A percentile compares a stretch with the other conserved stretches of the same genome.
Evolutionary conservation across 2,888 invertebrate species (phyloP).

Genomic region (Anthophora plumipes): DNA sequence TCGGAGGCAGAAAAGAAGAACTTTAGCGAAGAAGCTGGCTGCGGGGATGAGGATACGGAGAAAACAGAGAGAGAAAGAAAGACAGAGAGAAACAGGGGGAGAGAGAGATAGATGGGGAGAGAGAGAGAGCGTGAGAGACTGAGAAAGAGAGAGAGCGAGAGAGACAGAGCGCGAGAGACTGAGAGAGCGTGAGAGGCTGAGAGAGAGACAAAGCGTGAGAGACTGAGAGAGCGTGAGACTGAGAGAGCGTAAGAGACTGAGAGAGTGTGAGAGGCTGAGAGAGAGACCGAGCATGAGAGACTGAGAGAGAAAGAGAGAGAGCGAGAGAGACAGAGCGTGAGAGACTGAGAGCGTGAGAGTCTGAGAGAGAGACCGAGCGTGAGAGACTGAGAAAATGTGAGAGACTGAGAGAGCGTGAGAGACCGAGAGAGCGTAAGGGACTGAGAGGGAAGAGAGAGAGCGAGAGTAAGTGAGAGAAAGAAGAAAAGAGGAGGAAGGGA

Average conservation of each 20-base stretch:
- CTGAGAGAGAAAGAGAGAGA: too few relatives aligned
- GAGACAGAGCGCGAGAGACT: background rate
- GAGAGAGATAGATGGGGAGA: background rate
- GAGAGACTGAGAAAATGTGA: background rate
- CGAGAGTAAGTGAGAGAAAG: background rate
- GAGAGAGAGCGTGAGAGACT: too few relatives aligned
- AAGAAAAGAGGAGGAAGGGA: constrained; percentile 10
- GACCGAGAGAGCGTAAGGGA: background rate
- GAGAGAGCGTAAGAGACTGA: too few relatives aligned
- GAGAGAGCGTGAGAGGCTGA: too few relatives aligned
- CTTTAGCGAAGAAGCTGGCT: constrained; percentile 18
- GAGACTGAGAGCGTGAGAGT: too few relatives aligned
- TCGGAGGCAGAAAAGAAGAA: constrained; percentile 30
- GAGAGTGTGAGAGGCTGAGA: background rate
- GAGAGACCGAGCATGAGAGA: too few relatives aligned
- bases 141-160: background rate
- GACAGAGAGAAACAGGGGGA: background rate
- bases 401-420: background rate
- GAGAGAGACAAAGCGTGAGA: background rate
- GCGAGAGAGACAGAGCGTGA: too few relatives aligned
- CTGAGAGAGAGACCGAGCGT: too few relatives aligned
- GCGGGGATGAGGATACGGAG: too few relatives aligned
- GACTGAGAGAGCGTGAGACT: background rate
- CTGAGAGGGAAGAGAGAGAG: background rate
- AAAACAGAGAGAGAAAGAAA: background rate